Conservation (phyloP, 2,113 vertebrate genomes). For the Amblyornis subalaris region DNA sequence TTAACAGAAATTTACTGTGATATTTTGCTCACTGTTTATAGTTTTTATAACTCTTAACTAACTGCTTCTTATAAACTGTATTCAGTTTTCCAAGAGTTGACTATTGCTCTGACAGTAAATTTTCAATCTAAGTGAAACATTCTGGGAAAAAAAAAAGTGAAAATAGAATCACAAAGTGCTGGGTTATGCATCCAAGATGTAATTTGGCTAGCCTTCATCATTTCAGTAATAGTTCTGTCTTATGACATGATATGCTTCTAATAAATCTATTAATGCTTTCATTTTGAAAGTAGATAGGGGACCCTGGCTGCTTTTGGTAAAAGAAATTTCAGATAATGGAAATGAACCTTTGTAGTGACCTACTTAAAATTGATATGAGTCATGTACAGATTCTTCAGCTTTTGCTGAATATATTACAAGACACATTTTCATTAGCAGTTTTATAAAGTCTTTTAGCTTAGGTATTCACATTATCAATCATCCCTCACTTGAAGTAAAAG, state of each 20-base stretch:
- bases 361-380: not conserved
- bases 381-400: not conserved
- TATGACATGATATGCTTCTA: not conserved
- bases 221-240: not conserved
- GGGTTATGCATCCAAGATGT: not conserved
- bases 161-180: not conserved
- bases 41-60: not conserved
- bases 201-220: not conserved
- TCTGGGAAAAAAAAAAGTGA: not conserved
- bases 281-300: not conserved
- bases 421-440: not conserved
- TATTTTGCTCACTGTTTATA: not conserved
- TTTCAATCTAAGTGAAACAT: not conserved
- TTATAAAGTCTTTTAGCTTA: not conserved
- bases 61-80: not conserved
- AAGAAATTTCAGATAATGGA: not conserved
- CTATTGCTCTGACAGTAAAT: not conserved
- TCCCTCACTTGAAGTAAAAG: not conserved
- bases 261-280: not conserved
- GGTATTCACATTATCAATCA: not conserved
- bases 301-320: not conserved
- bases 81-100: not conserved
- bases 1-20: not conserved
- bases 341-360: not conserved
- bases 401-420: not conserved